Percentiles rank a stretch among this genome's conserved stretches.
Conservation (phyloP, 23 tunicate genomes). For the Trididemnum nubilum region DNA sequence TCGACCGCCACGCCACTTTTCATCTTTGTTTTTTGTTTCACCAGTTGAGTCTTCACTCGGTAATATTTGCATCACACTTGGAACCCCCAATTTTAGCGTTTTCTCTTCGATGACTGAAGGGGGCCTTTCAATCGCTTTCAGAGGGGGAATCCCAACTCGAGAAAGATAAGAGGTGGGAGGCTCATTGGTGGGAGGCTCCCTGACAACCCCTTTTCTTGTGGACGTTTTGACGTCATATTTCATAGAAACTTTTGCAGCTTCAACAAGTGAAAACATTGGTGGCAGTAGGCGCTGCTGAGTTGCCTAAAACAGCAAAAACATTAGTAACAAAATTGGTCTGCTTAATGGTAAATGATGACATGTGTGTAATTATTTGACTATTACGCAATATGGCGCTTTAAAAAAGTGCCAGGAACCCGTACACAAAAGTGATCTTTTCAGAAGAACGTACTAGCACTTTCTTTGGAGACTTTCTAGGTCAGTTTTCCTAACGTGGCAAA, state of each 20-base stretch:
- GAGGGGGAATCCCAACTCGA: not conserved
- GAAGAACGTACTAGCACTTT: no score
- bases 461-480: no score
- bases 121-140: not conserved
- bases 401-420: no score
- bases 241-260: conserved; percentile 73
- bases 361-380: no score
- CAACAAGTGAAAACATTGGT: conserved; percentile 54
- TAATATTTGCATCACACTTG: not conserved
- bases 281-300: conserved; percentile 21
- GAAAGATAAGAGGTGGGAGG: not conserved
- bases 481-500: no score
- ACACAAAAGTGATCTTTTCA: no score
- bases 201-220: conserved; percentile 37
- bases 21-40: not conserved
- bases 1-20: conserved; percentile 4
- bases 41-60: not conserved
- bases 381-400: no score
- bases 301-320: no score
- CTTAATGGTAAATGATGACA: no score
- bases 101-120: not conserved
- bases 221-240: conserved; percentile 55
- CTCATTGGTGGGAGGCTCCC: conserved; percentile 22
- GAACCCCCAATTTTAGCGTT: not conserved
- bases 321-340: no score